These are phyloP conservation scores for Morone saxatilis DNA, from an alignment of 2,113 vertebrate species.

Conservation along the genomic window DNA sequence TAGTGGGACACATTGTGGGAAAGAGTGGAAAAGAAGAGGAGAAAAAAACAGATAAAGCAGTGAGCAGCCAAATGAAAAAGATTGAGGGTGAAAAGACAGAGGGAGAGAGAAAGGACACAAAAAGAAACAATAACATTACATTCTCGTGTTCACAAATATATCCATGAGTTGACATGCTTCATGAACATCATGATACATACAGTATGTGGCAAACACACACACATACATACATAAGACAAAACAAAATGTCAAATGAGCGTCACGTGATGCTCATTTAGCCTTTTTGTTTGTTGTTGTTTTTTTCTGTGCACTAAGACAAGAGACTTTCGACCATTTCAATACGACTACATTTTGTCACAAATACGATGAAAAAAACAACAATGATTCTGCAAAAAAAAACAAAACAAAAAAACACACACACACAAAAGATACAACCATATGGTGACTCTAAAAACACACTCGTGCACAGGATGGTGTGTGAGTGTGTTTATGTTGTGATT, in stretches of 20 bases:
- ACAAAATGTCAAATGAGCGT: conserved; percentile 80
- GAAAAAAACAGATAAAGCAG: conserved; percentile 79
- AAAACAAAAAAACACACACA: conserved; percentile 45
- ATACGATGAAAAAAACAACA: conserved; percentile 63
- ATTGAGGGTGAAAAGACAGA: conserved; percentile 63
- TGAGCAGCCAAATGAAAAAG: conserved; percentile 84
- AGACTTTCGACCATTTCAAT: conserved; percentile 42
- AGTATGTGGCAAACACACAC: conserved; percentile 61
- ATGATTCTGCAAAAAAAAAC: conserved; percentile 46
- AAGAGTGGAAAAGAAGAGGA: conserved; percentile 5
- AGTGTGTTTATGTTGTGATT: conserved; percentile 26
- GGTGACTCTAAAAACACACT: conserved; percentile 66
- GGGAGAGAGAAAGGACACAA: conserved; percentile 73
- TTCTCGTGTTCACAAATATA: conserved; percentile 80
- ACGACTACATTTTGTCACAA: conserved; percentile 25
- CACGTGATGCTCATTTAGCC: conserved; percentile 70
- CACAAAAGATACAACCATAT: conserved; percentile 6
- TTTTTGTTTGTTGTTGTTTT: conserved; percentile 77
- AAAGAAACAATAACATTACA: conserved; percentile 82
- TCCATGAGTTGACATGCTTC: conserved; percentile 84
- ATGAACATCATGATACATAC: conserved; percentile 72
- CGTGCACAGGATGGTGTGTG: conserved; percentile 64
- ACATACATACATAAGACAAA: conserved; percentile 59
- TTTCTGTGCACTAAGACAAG: conserved; percentile 56
- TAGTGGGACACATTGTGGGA: conserved; percentile 27